These are phyloP conservation scores for Sapayoa aenigma DNA, from an alignment of 2,113 vertebrate species.

Conservation along the genomic window DNA sequence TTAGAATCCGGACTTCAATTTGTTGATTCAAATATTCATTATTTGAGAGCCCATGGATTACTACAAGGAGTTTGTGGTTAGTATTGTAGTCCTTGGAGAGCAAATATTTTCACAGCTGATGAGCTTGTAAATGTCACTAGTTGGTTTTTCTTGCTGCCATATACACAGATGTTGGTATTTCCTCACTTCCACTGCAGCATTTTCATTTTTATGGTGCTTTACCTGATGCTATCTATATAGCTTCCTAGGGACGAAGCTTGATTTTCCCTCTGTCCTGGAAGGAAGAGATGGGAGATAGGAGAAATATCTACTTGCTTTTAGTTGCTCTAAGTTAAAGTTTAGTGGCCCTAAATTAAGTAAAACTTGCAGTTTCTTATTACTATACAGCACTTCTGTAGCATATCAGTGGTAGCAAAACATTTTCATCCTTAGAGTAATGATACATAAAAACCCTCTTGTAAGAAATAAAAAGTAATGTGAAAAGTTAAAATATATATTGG, in stretches of 20 bases:
- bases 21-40: background rate
- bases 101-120: background rate
- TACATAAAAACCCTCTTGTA: background rate
- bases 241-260: background rate
- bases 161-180: background rate
- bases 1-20: background rate
- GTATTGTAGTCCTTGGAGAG: background rate
- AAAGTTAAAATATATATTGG: background rate
- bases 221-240: background rate
- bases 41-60: background rate
- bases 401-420: background rate
- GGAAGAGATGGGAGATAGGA: background rate
- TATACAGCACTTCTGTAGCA: background rate
- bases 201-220: background rate
- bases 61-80: background rate
- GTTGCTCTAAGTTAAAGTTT: background rate
- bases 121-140: background rate
- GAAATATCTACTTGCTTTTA: background rate
- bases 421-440: background rate
- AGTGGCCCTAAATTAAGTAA: background rate
- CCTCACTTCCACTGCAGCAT: background rate
- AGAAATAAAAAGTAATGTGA: background rate
- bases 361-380: background rate
- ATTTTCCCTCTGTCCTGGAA: background rate
- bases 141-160: background rate